Conservation (phyloP, 2,888 invertebrate species). For the Pollenia griseotomentosa region DNA sequence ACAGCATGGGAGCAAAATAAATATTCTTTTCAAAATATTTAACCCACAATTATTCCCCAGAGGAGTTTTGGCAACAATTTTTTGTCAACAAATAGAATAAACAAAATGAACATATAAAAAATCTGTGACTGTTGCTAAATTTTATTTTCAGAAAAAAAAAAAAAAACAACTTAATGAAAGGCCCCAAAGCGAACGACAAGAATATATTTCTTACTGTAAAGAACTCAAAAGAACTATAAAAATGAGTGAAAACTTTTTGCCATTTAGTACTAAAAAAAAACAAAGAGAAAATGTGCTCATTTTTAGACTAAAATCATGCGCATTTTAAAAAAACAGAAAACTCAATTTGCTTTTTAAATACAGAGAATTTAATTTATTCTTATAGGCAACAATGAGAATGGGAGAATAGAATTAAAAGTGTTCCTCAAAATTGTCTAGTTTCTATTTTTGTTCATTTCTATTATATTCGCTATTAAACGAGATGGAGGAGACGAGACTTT, state of each 20-base stretch:
- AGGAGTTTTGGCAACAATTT: constrained; percentile 11
- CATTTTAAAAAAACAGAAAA: background rate
- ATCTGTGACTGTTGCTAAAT: background rate
- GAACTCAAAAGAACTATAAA: background rate
- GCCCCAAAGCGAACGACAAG: background rate
- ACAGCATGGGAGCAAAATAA: background rate
- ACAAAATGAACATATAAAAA: constrained; percentile 11
- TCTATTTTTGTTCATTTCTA: no score
- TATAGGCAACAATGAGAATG: background rate
- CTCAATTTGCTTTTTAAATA: background rate
- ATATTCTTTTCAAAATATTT: background rate
- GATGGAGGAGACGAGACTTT: constrained; percentile 49
- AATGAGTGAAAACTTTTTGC: constrained; percentile 10
- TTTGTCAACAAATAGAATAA: background rate
- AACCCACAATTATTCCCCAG: constrained; percentile 21
- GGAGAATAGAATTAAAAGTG: background rate
- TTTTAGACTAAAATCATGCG: background rate
- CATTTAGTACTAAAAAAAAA: constrained; percentile 17
- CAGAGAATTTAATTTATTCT: background rate
- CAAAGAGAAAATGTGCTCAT: background rate
- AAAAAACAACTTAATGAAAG: no score
- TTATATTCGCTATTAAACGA: background rate
- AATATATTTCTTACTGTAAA: background rate
- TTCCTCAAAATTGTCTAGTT: background rate
- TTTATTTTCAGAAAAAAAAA: background rate